Evolutionary conservation across 2,888 invertebrate genomes (phyloP).

Genomic region (Dasypogon diadema): DNA sequence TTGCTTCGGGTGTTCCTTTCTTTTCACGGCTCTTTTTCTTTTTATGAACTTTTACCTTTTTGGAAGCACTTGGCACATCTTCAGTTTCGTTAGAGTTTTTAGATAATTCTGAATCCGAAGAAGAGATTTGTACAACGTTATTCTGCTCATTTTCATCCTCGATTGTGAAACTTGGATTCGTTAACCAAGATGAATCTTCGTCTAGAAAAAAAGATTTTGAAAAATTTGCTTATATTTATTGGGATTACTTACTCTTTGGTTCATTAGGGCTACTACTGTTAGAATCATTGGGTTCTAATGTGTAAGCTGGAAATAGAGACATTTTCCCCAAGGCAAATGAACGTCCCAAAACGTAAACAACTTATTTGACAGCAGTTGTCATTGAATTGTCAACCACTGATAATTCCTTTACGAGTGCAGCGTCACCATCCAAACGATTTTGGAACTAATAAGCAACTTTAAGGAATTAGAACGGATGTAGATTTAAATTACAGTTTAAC

Average conservation of each 20-base stretch:
- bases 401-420: too few species aligned
- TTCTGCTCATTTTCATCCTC: not conserved
- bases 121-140: not conserved
- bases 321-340: constrained; percentile 49
- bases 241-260: not conserved
- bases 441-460: not conserved
- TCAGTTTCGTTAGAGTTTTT: not conserved
- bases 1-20: constrained; percentile 10
- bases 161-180: constrained; percentile 58
- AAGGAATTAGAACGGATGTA: not conserved
- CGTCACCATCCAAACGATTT: too few species aligned
- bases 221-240: too few species aligned
- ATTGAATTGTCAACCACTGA: too few species aligned
- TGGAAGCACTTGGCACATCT: not conserved
- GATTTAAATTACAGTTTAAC: too few species aligned
- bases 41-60: constrained; percentile 31
- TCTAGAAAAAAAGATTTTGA: constrained; percentile 8
- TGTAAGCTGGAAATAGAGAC: constrained; percentile 59
- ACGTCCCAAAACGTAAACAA: constrained; percentile 4
- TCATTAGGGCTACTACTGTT: not conserved
- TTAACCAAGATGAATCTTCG: constrained; percentile 55
- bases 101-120: not conserved
- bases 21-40: constrained; percentile 35
- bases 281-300: not conserved
- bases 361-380: not conserved